Conservation (phyloP, 2,888 invertebrate genomes). For the Drosophila emarginata region DNA sequence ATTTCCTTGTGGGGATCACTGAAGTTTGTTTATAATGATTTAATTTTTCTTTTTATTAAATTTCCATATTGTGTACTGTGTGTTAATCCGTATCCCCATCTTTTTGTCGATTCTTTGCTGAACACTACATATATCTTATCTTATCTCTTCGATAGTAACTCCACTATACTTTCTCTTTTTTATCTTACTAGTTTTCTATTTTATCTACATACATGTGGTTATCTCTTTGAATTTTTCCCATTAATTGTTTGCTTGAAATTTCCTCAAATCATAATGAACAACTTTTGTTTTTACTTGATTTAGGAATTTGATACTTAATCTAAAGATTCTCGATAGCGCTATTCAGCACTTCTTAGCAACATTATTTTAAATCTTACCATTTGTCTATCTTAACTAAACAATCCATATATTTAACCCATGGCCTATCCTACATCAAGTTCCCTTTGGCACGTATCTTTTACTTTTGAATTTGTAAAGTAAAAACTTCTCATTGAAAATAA, state of each 20-base stretch:
- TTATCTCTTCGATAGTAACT: background rate
- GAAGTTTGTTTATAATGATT: too few relatives aligned
- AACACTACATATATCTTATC: background rate
- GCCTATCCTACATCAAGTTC: too few relatives aligned
- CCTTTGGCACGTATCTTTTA: too few relatives aligned
- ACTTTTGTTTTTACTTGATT: background rate
- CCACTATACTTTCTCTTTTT: constrained; percentile 2
- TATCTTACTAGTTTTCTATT: background rate
- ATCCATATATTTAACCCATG: too few relatives aligned
- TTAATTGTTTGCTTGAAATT: background rate
- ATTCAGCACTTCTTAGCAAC: too few relatives aligned
- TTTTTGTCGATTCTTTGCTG: background rate
- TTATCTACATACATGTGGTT: background rate
- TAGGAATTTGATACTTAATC: too few relatives aligned
- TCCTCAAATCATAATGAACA: background rate
- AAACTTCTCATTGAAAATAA: too few relatives aligned
- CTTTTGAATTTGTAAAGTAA: too few relatives aligned
- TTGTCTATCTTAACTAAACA: too few relatives aligned
- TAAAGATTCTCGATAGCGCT: too few relatives aligned
- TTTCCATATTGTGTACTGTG: background rate
- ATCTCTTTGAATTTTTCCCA: background rate
- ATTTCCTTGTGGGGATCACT: background rate
- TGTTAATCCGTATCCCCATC: background rate
- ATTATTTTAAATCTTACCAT: too few relatives aligned
- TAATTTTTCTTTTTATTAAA: too few relatives aligned